Percentiles rank a stretch among this genome's conserved stretches.
Conservation (phyloP, 2,888 invertebrate species). For the Eulithis testata region DNA sequence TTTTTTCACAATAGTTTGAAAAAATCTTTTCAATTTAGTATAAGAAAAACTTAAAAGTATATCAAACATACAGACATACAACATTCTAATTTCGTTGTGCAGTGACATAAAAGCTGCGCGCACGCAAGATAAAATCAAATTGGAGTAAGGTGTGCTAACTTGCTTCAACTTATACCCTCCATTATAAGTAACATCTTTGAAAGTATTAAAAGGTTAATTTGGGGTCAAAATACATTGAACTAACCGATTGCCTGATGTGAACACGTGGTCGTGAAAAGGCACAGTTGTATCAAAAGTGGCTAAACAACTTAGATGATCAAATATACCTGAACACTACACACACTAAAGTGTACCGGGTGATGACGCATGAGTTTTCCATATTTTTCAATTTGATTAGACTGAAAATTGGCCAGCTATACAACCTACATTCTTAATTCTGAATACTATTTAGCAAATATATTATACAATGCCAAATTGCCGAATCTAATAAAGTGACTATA, state of each 20-base stretch:
- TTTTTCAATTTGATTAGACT: too few relatives aligned
- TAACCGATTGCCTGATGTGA: slow-evolving; percentile 12
- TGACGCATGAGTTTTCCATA: too few relatives aligned
- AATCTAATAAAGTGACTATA: too few relatives aligned
- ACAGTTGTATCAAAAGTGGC: slow-evolving; percentile 11
- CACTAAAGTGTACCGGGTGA: too few relatives aligned
- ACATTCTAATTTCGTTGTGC: neutral
- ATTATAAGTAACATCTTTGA: slow-evolving; percentile 21
- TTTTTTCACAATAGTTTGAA: too few relatives aligned
- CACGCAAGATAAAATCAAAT: slow-evolving; percentile 18
- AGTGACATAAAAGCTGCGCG: slow-evolving; percentile 9
- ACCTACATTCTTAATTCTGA: too few relatives aligned
- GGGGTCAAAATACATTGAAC: slow-evolving; percentile 20
- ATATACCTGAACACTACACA: too few relatives aligned
- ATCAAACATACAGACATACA: slow-evolving; percentile 3
- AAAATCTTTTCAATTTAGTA: too few relatives aligned
- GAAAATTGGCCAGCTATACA: too few relatives aligned
- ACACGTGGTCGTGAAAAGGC: slow-evolving; percentile 24
- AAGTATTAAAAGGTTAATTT: slow-evolving; percentile 25
- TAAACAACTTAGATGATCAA: slow-evolving; percentile 1
- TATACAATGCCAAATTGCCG: too few relatives aligned
- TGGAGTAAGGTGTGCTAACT: slow-evolving; percentile 28
- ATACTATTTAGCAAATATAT: too few relatives aligned
- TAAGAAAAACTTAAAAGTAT: too few relatives aligned
- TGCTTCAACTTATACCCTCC: slow-evolving; percentile 18